phyloP scores from a whole-genome alignment of 2,888 invertebrate species.

The Troides helena region DNA sequence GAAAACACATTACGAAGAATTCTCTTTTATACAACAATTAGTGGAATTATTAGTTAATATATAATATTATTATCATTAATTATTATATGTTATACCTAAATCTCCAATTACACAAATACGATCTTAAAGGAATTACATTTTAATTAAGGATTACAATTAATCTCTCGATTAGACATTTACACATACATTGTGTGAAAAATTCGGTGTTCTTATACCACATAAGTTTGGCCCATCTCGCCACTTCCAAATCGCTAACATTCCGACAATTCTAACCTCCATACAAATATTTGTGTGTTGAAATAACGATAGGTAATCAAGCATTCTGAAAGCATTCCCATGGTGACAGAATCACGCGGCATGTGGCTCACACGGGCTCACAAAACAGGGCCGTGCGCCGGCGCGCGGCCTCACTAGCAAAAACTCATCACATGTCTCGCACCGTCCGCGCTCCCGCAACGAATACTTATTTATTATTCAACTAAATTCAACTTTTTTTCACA shows the following conservation, averaged over 20 bases:
- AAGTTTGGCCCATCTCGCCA: background rate
- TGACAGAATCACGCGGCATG: slow-evolving; percentile 42
- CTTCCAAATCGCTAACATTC: background rate
- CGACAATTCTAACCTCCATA: background rate
- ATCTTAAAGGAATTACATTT: too few relatives aligned
- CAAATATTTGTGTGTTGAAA: background rate
- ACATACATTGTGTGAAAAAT: background rate
- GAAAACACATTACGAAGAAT: slow-evolving; percentile 28
- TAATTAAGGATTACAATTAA: too few relatives aligned
- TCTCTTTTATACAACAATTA: background rate
- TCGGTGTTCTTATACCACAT: background rate
- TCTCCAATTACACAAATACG: too few relatives aligned
- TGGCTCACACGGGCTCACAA: slow-evolving; percentile 41
- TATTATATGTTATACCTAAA: too few relatives aligned
- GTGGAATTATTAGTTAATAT: too few relatives aligned
- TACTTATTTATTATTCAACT: slow-evolving; percentile 54
- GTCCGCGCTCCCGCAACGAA: slow-evolving; percentile 41
- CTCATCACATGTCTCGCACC: slow-evolving; percentile 50
- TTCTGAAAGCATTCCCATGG: slow-evolving; percentile 39
- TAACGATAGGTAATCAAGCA: slow-evolving; percentile 17
- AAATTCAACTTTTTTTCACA: slow-evolving; percentile 51
- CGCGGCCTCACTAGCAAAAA: slow-evolving; percentile 51
- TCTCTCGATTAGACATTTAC: too few relatives aligned
- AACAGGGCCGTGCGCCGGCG: slow-evolving; percentile 44
- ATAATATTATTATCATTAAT: too few relatives aligned